These are phyloP conservation scores for Phoenicopterus ruber DNA, from an alignment of 2,113 vertebrate species.

Conservation along the genomic window DNA sequence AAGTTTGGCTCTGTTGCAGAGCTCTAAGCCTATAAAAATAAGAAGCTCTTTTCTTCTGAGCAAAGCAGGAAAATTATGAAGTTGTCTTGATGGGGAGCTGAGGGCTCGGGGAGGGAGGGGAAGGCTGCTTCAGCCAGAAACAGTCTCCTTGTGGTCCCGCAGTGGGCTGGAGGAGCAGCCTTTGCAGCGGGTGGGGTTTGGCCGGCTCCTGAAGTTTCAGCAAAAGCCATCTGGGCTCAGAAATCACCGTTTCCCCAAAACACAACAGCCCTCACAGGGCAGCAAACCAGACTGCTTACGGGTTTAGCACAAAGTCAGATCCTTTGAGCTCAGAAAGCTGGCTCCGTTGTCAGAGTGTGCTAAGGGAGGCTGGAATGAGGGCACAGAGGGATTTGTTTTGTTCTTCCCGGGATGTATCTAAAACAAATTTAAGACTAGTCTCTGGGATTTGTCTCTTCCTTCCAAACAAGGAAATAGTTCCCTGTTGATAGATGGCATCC, in stretches of 20 bases:
- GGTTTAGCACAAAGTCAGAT: neutral
- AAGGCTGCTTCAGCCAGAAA: neutral
- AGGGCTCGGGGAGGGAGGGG: neutral
- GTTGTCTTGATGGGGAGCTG: neutral
- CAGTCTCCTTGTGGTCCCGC: neutral
- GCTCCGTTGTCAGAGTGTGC: neutral
- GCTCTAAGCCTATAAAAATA: conserved; percentile 8
- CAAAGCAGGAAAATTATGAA: neutral
- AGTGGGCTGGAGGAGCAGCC: neutral
- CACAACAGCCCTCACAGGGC: neutral
- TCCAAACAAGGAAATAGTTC: neutral
- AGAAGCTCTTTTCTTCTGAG: conserved; percentile 36
- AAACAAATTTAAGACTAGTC: neutral
- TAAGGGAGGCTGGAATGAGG: neutral
- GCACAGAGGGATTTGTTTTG: neutral
- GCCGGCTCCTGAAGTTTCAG: neutral
- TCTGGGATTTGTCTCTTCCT: neutral
- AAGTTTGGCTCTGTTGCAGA: conserved; percentile 33
- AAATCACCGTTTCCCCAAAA: neutral
- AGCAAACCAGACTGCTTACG: neutral
- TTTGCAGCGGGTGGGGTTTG: neutral
- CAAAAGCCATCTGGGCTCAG: neutral
- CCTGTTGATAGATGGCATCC: neutral
- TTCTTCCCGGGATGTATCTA: neutral
- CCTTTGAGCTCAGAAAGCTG: neutral